These are phyloP conservation scores for Gerris lacustris DNA, from an alignment of 2,888 invertebrate species.

Conservation along the genomic window DNA sequence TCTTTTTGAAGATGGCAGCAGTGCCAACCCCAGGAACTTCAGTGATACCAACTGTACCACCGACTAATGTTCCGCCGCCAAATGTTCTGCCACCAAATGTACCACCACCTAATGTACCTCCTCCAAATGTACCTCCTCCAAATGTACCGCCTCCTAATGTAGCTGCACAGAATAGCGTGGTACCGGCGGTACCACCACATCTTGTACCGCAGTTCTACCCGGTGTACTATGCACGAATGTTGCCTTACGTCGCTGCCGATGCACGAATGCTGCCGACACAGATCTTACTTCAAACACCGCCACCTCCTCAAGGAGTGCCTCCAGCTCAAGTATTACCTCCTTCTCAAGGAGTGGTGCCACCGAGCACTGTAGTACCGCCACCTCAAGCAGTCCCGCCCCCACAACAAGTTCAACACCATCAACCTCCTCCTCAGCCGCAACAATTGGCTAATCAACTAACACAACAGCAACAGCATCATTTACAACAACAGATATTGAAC, in stretches of 20 bases:
- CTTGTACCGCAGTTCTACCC: constrained; percentile 14
- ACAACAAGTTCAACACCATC: constrained; percentile 6
- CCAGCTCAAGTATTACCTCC: constrained; percentile 10
- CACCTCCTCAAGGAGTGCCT: constrained; percentile 20
- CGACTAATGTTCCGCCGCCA: neutral
- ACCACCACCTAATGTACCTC: constrained; percentile 7
- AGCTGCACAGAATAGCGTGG: neutral
- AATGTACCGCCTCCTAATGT: neutral
- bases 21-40: no score
- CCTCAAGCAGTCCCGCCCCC: neutral
- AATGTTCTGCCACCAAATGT: neutral
- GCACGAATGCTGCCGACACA: constrained; percentile 21
- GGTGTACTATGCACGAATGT: constrained; percentile 21
- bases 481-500: constrained; percentile 21
- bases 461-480: constrained; percentile 25
- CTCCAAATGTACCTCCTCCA: neutral
- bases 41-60: no score
- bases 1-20: neutral
- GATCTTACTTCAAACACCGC: constrained; percentile 19
- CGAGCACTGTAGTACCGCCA: constrained; percentile 16
- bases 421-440: neutral
- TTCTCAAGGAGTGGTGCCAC: neutral
- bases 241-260: constrained; percentile 24
- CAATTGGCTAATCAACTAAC: constrained; percentile 23
- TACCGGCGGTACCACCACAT: constrained; percentile 1